Percentiles rank a stretch among this genome's conserved stretches.
Conservation (phyloP, 1,140 invertebrate genomes). For the Atopsyche davidsoni region DNA sequence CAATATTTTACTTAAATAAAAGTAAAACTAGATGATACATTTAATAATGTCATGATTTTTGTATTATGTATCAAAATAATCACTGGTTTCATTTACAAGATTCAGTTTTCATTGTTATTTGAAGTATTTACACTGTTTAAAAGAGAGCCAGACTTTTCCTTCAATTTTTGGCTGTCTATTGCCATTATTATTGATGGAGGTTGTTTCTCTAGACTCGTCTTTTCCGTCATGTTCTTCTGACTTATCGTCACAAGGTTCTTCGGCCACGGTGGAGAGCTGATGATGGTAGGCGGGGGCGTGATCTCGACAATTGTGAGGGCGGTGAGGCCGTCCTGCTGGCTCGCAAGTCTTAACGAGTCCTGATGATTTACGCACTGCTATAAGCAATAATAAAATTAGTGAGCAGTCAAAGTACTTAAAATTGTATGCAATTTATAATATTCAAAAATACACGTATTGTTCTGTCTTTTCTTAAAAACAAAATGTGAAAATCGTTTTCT, state of each 20-base stretch:
- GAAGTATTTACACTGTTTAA: conserved; percentile 11
- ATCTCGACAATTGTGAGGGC: conserved; percentile 25
- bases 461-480: not conserved
- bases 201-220: too few species aligned
- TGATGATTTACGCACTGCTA: conserved; percentile 22
- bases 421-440: not conserved
- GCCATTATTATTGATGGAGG: too few species aligned
- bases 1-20: too few species aligned
- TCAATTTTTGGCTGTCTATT: too few species aligned
- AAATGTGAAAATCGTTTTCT: not conserved
- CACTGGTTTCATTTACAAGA: not conserved
- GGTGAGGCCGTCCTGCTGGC: conserved; percentile 25
- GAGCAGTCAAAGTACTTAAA: not conserved
- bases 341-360: conserved; percentile 25
- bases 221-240: not conserved
- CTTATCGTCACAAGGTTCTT: conserved; percentile 17
- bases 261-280: conserved; percentile 27
- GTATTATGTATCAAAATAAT: too few species aligned
- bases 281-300: conserved; percentile 21
- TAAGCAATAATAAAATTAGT: conserved; percentile 12
- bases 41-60: too few species aligned
- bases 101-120: conserved; percentile 4
- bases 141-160: conserved; percentile 8
- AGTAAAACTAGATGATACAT: too few species aligned
- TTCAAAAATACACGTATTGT: not conserved